Base-by-base conservation (phyloP, 2,888 invertebrate species). In the Omphaloscelis lunosa region DNA sequence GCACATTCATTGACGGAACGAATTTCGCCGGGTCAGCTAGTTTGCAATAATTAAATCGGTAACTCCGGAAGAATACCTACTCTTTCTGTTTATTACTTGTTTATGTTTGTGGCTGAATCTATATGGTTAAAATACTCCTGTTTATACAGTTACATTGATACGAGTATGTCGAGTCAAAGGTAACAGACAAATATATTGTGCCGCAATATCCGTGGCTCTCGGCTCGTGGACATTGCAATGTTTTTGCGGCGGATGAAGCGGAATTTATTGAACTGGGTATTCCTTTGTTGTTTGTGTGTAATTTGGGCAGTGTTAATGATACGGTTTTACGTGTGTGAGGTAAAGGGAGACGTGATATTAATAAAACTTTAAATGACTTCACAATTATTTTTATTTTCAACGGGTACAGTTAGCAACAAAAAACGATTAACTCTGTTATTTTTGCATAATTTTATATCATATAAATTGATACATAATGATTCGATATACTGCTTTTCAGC, bases 131-230 rank as follows among this genome's bases (percentile, higher is more conserved):
- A 23, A 62, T 23, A 17, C 11, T 15, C 17, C n/a, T 45, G 45
- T 61, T 23, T 48, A 39, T 3, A 34, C 12, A 59, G 9, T 15
- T 17, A 11, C 17, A 2, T 34, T 41, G 27, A 45, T 56, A 51
- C 51, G 51, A 23, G 51, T 51, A 53, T 15, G n/a, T 17, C 29
- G 12, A 56, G 27, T 0, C 6, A 72, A 41, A 66, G 34, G 34
- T 29, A 41, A 48, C n/a, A 20, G 34, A 39, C 34, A 56, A 53
- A 72, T 23, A 66, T 53, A 61, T 45, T 17, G 41, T n/a, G 3
- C 39, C 29, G 66, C 66, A 80, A 73, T 80, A 80, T 80, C 61
- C 73, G 67, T 12, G 29, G 23, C 27, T 45, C 17, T 6, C 8
- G 48, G 12, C 15, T 34, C 1, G 56, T 73, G 20, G 20, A 23